phyloP scores from a whole-genome alignment of 2,888 invertebrate species.

The Dasypogon diadema region DNA sequence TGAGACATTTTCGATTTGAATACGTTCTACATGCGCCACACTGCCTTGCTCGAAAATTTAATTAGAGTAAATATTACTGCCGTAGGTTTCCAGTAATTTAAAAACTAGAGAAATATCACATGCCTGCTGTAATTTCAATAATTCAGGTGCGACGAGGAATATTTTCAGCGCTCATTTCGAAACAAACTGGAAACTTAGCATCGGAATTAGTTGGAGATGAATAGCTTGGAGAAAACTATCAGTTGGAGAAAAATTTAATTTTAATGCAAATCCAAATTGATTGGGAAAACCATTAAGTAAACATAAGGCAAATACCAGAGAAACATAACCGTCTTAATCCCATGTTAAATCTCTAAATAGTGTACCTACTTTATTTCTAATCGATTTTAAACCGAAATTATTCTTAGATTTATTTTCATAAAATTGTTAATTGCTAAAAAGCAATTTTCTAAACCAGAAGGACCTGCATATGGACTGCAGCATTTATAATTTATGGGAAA shows the following conservation, averaged over 20 bases:
- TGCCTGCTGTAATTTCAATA: conserved; percentile 13
- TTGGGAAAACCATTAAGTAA: background rate
- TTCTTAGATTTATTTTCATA: too few species aligned
- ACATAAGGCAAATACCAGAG: too few species aligned
- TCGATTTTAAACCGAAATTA: too few species aligned
- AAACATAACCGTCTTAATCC: too few species aligned
- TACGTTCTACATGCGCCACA: background rate
- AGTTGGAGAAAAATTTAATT: background rate
- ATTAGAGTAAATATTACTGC: conserved; percentile 32
- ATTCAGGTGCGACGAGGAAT: background rate
- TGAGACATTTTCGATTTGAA: conserved; percentile 16
- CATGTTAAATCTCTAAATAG: too few species aligned
- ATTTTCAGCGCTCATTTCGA: conserved; percentile 12
- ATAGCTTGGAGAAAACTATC: background rate
- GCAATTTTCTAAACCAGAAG: too few species aligned
- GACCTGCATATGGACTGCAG: too few species aligned
- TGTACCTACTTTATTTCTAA: too few species aligned
- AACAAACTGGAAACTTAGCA: conserved; percentile 36
- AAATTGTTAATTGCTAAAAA: too few species aligned
- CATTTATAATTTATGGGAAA: too few species aligned
- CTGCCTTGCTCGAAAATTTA: background rate
- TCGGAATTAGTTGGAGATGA: conserved; percentile 11
- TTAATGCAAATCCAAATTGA: conserved; percentile 13
- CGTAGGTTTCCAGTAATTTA: background rate
- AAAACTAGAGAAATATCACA: conserved; percentile 4